These are phyloP conservation scores for Pseudachorutes palmiensis DNA, from an alignment of 1,140 invertebrate species.

Conservation along the genomic window DNA sequence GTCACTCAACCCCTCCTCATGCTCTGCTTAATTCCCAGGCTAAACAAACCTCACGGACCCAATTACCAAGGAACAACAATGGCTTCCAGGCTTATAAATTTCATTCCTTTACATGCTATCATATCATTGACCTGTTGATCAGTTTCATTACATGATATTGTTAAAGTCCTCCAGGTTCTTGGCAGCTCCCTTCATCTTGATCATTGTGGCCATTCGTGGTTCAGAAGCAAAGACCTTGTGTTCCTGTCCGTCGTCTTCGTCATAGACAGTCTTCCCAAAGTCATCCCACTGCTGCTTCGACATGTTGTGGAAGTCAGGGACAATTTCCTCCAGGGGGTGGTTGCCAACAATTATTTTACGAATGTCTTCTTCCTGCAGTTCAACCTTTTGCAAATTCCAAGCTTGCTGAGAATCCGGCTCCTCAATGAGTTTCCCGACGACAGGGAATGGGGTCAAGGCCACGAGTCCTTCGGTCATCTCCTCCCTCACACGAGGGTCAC, in stretches of 20 bases:
- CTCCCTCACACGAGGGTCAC: slow-evolving; percentile 41
- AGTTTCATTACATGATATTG: not conserved
- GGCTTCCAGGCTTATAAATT: not conserved
- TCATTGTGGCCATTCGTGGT: slow-evolving; percentile 20
- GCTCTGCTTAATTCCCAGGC: not conserved
- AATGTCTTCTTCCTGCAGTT: slow-evolving; percentile 24
- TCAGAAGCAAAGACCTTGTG: slow-evolving; percentile 32
- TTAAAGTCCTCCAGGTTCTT: slow-evolving; percentile 20
- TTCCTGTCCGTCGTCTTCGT: slow-evolving; percentile 21
- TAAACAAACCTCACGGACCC: slow-evolving; percentile 2
- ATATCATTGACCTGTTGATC: not conserved
- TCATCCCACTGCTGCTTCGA: slow-evolving; percentile 36
- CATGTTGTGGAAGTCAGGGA: slow-evolving; percentile 32
- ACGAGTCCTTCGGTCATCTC: slow-evolving; percentile 40
- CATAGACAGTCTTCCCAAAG: slow-evolving; percentile 31
- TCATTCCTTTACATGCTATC: not conserved
- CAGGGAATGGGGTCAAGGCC: slow-evolving; percentile 13
- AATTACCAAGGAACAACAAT: not conserved
- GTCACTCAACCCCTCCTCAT: not conserved
- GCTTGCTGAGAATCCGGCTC: slow-evolving; percentile 30
- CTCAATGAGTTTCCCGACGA: slow-evolving; percentile 13
- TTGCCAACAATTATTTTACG: slow-evolving; percentile 30
- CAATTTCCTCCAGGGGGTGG: slow-evolving; percentile 22
- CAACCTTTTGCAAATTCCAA: slow-evolving; percentile 21
- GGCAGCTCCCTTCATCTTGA: slow-evolving; percentile 26